Percentiles rank a stretch among this genome's conserved stretches.
phyloP scores from a whole-genome alignment of 2,113 vertebrate genomes.

The Pampusana beccarii region DNA sequence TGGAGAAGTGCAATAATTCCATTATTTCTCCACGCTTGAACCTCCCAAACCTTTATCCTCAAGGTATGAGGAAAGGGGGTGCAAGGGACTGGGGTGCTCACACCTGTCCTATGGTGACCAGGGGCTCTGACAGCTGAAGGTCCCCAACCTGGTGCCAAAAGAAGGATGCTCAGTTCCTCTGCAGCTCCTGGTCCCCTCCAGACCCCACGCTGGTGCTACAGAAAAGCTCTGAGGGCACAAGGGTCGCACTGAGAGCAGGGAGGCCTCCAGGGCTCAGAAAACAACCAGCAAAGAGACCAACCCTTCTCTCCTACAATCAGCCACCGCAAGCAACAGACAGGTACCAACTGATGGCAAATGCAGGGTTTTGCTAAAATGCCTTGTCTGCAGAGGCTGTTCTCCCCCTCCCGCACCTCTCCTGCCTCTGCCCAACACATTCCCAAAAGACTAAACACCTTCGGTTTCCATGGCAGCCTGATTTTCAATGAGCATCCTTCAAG shows the following conservation, averaged over 20 bases:
- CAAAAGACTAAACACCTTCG: constrained; percentile 69
- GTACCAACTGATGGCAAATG: fast-evolving
- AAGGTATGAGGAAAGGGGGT: neutral
- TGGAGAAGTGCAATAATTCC: neutral
- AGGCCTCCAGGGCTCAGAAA: neutral
- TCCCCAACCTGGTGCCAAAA: neutral
- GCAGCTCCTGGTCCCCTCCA: fast-evolving
- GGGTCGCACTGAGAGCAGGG: neutral
- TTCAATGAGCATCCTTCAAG: constrained; percentile 68
- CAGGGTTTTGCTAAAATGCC: neutral
- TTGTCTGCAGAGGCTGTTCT: neutral
- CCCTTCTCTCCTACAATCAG: neutral
- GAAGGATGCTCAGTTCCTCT: neutral
- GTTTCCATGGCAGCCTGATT: constrained; percentile 72
- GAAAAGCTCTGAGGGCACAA: neutral
- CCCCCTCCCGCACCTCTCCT: neutral
- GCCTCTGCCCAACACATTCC: constrained; percentile 51
- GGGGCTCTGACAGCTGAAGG: fast-evolving
- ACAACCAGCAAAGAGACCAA: neutral
- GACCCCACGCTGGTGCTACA: fast-evolving
- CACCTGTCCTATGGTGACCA: neutral
- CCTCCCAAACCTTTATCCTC: neutral
- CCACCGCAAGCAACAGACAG: neutral
- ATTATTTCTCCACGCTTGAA: neutral
- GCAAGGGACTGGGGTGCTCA: no score